Evolutionary conservation across 2,888 invertebrate genomes (phyloP), one percentile per base, ranked within the genome.

Genomic region (Drosophila maculinotata): DNA sequence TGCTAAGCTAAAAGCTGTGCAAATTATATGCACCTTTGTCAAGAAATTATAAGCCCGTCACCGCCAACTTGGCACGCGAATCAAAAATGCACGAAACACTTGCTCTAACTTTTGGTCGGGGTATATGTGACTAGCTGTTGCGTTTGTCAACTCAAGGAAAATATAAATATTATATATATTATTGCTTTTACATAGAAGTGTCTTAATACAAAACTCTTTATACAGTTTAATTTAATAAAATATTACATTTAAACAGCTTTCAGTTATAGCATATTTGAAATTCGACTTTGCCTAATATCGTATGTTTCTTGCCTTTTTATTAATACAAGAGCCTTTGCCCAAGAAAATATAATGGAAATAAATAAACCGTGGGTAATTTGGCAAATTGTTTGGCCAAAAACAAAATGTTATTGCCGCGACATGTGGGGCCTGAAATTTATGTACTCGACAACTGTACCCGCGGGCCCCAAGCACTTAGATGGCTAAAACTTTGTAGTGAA

Each of bases 11-110:
- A 69, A 64, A 62, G 66, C 72, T 65, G 64, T 66, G 67, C 76
- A 79, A 82, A 84, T 81, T 79, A 84, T 84, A 79, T 80, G 80
- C 83, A 80, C 85, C 85, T 85, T 84, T 83, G 83, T 83, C 77
- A 83, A 84, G 83, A 75, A 84, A 84, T 85, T 84, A 84, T 85
- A 72, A 82, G 69, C 79, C 78, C 76, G 76, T 71, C 79, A 65
- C 69, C 76, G 79, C 64, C 58, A 65, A 60, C 68, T 20, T 67
- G 78, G 73, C 83, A 84, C 83, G 83, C 83, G 59, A 82, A 79
- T 82, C 78, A 74, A 76, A 82, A 74, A 80, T 84, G 78, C 80
- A 82, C 82, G 78, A 78, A 79, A 62, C 28, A 14, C 31, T 35
- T 30, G 51, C 51, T 6, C 69, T 65, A 7, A 57, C 59, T 15